Percentiles rank a stretch among this genome's conserved stretches.
phyloP scores from a whole-genome alignment of 2,888 invertebrate genomes.

The Spicauda simplicius region DNA sequence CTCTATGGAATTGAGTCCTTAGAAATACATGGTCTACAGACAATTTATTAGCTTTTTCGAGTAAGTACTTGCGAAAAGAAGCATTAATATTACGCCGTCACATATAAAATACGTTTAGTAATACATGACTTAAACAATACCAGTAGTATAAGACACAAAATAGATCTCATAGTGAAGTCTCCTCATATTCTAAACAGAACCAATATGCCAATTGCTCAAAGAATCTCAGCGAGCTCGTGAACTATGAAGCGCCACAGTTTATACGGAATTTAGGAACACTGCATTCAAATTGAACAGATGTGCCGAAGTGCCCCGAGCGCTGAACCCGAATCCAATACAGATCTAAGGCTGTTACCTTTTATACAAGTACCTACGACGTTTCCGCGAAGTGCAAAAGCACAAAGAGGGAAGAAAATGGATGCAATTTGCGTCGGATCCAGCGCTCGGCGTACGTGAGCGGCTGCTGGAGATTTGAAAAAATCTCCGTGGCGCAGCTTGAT shows the following conservation, averaged over 20 bases:
- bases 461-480: constrained; percentile 2
- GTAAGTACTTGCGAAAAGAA: too few relatives aligned
- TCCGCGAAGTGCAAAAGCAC: constrained; percentile 39
- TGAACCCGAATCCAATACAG: constrained; percentile 21
- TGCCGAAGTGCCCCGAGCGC: constrained; percentile 1
- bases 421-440: constrained; percentile 46
- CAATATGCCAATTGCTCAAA: constrained; percentile 9
- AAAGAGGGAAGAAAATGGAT: constrained; percentile 48
- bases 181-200: neutral
- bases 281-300: constrained; percentile 14
- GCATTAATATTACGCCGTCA: too few relatives aligned
- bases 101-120: too few relatives aligned
- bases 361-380: constrained; percentile 16
- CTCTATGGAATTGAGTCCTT: too few relatives aligned
- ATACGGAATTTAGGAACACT: constrained; percentile 6
- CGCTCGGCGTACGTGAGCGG: neutral
- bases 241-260: neutral
- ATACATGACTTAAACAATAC: too few relatives aligned
- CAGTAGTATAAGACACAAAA: too few relatives aligned
- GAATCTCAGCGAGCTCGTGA: neutral
- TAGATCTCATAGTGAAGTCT: too few relatives aligned
- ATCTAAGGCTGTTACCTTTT: constrained; percentile 28
- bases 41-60: too few relatives aligned
- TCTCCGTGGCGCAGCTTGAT: neutral
- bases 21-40: too few relatives aligned